phyloP scores from a whole-genome alignment of 2,888 invertebrate species.

The Hypercompe scribonia region DNA sequence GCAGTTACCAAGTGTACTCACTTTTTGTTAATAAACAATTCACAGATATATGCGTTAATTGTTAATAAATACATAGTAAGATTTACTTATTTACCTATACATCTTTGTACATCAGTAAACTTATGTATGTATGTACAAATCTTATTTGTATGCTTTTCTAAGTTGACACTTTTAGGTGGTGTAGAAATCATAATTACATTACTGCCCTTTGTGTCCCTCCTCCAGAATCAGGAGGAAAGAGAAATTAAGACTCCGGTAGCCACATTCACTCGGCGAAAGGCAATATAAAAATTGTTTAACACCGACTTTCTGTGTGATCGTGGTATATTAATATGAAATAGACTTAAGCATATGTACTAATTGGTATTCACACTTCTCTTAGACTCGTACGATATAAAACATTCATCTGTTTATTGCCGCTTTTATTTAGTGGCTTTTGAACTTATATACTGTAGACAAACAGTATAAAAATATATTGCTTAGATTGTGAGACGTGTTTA shows the following conservation, averaged over 20 bases:
- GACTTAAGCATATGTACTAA: not conserved
- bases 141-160: no score
- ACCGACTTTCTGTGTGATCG: no score
- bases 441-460: not conserved
- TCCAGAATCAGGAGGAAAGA: no score
- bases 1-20: not conserved
- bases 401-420: conserved; percentile 2
- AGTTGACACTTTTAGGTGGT: no score
- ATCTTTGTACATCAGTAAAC: not conserved
- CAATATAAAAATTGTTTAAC: no score
- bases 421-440: conserved; percentile 7
- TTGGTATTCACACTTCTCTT: not conserved
- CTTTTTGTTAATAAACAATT: not conserved
- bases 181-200: no score
- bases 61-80: not conserved
- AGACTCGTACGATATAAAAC: not conserved
- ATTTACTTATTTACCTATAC: not conserved
- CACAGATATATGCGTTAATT: not conserved
- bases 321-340: no score
- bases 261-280: no score
- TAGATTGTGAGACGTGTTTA: conserved; percentile 4
- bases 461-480: not conserved
- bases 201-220: no score
- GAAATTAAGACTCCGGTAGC: no score
- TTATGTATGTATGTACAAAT: not conserved